Conservation (phyloP, 2,113 vertebrate genomes). For the Oreochromis niloticus region DNA sequence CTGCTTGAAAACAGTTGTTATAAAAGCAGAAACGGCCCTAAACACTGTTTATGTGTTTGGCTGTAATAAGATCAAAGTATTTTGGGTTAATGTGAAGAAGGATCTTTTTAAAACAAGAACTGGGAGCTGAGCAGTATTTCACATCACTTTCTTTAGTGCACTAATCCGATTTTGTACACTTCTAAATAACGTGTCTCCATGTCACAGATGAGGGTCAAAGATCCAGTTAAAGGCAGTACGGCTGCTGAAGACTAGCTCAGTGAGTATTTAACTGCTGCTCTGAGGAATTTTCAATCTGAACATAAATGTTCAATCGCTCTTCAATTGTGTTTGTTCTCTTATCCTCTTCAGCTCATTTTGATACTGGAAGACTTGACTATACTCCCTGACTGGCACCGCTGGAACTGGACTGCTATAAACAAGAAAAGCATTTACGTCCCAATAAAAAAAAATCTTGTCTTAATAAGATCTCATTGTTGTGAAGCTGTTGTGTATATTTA, state of each 20-base stretch:
- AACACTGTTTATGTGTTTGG: background rate
- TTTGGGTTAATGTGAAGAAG: background rate
- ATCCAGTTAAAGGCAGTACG: constrained; percentile 84
- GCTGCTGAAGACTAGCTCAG: constrained; percentile 77
- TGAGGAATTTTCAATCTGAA: background rate
- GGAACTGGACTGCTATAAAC: background rate
- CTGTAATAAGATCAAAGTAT: background rate
- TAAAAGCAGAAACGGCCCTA: rapidly evolving
- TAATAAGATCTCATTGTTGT: constrained; percentile 34
- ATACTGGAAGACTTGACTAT: background rate
- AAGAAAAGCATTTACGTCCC: background rate
- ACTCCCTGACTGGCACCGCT: background rate
- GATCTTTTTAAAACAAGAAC: background rate
- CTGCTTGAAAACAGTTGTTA: background rate
- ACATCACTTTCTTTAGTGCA: background rate
- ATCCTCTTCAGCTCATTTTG: background rate
- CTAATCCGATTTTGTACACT: background rate
- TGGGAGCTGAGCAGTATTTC: background rate
- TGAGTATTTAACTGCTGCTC: constrained; percentile 54
- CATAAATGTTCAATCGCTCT: background rate
- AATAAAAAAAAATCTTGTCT: constrained; percentile 17
- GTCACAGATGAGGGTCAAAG: constrained; percentile 85
- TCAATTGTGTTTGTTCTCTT: background rate
- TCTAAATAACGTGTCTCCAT: background rate
- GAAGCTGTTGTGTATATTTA: constrained; percentile 27